Base-by-base conservation (phyloP, 2,888 invertebrate species). In the Metacarcinus magister region DNA sequence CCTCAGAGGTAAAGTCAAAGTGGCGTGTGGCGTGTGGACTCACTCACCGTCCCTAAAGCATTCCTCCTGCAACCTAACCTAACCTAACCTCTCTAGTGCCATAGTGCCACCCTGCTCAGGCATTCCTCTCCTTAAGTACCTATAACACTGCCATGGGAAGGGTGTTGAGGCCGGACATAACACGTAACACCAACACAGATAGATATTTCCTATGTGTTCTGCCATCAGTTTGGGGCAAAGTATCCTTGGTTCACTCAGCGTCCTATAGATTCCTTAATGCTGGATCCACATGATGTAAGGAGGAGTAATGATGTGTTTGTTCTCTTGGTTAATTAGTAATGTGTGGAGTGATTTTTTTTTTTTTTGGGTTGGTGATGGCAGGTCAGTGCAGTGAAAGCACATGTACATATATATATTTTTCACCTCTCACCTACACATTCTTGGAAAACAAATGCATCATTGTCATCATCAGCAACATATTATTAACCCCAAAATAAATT, bases 1-100 rank as follows among this genome's bases (percentile, higher is more conserved):
- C 94, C 94, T 94, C 94, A 94, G 87, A 89, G 94, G 94, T 89
- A 32, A 94, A 93, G 93, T 39, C 87, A 87, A 87, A 87, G 87
- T 32, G 87, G 87, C 87, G 87, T 87, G 87, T 75, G 75, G 75
- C 87, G 32, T 87, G 87, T 87, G 32, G 87, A 87, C 87, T 87
- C 82, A 82, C 82, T 82, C 87, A 87, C 87, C 87, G 10, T 87
- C 32, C 87, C 87, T 87, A 54, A 87, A 39, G 87, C 87, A 87
- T 16, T 87, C 39, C 10, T 87, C 87, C 87, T 39, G 87, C 32
- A 39, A 39, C 39, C 87, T 87, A 16, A 16, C 32, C 32, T 23
- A 75, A 23, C 75, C 75, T 75, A 28, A 75, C 28, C 75, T 75
- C 75, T 23, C 75, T n/a, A n/a, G n/a, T n/a, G n/a, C n/a, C n/a